Evolutionary conservation across 2,888 invertebrate species (phyloP).

Genomic region (Thysanoteuthis rhombus): DNA sequence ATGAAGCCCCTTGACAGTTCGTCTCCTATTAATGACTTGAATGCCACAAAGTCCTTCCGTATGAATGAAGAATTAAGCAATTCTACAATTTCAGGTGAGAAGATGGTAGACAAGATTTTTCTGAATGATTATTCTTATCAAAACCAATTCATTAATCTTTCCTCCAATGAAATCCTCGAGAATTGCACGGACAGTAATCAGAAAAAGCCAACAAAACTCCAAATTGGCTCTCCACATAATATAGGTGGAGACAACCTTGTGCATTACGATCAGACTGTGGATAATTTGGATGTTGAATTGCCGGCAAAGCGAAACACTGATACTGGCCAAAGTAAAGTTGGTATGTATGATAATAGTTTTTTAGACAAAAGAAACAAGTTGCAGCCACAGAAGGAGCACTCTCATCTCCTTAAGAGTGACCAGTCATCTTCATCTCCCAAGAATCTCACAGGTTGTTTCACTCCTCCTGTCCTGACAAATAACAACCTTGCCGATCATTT

Average conservation of each 20-base stretch:
- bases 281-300: not conserved
- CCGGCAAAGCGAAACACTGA: not conserved
- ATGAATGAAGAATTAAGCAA: not conserved
- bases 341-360: not conserved
- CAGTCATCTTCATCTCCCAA: not conserved
- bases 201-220: not conserved
- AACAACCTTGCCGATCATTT: not conserved
- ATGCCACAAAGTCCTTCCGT: not conserved
- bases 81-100: not conserved
- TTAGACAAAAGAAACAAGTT: not conserved
- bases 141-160: not conserved
- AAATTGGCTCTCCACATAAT: not conserved
- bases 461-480: not conserved
- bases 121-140: not conserved
- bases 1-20: not conserved
- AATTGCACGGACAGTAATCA: not conserved
- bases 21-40: not conserved
- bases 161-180: not conserved
- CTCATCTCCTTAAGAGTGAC: not conserved
- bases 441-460: not conserved
- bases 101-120: not conserved
- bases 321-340: not conserved
- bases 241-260: not conserved
- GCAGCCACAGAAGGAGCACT: not conserved
- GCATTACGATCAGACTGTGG: too few relatives aligned